Base-by-base conservation (phyloP, 2,113 vertebrate species). In the Heterochromis multidens region DNA sequence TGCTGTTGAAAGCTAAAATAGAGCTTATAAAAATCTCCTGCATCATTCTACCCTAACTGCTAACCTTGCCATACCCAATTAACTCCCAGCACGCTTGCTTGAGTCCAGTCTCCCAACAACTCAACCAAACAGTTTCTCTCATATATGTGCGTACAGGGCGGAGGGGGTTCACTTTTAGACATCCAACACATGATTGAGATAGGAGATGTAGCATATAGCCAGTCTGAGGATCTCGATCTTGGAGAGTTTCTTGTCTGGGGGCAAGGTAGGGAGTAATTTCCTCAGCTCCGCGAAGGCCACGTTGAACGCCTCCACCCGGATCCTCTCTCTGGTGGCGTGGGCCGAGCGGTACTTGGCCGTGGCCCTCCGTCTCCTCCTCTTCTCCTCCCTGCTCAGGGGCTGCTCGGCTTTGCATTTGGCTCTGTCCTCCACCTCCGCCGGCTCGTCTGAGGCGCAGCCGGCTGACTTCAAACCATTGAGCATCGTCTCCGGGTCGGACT, bases 401-500 rank as follows among this genome's bases (percentile, higher is more conserved):
- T 95, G 96, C 3, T 97, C 97, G 78, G 96, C 92, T 40, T 96
- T 95, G 49, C 96, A 95, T 62, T 92, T 96, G 67, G 92, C 57
- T 49, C 96, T 2, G 77, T 96, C 0, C 89, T 96, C 97, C 43
- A 94, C 1, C 72, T 97, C 76, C 79, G 95, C 27, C 3, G 97
- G 96, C 77, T 98, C 97, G 91, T 97, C 97, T 37, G 97, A 97
- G 56, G 78, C 25, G 82, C 94, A 95, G 79, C 94, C 97, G 82
- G 96, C 96, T 9, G 97, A 97, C 87, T 95, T 92, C 52, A 97
- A 92, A 83, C 97, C 97, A 79, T 96, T 96, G 25, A 97, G 96
- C 84, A 97, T 89, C 2, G 97, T 96, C 95, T 99, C 98, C 58
- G 97, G 96, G 90, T 99, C 98, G 46, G 98, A 97, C 90, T 97